A percentile compares a stretch with the other conserved stretches of the same genome.
Conservation (phyloP, 2,888 invertebrate species). For the Bimastos eiseni region DNA sequence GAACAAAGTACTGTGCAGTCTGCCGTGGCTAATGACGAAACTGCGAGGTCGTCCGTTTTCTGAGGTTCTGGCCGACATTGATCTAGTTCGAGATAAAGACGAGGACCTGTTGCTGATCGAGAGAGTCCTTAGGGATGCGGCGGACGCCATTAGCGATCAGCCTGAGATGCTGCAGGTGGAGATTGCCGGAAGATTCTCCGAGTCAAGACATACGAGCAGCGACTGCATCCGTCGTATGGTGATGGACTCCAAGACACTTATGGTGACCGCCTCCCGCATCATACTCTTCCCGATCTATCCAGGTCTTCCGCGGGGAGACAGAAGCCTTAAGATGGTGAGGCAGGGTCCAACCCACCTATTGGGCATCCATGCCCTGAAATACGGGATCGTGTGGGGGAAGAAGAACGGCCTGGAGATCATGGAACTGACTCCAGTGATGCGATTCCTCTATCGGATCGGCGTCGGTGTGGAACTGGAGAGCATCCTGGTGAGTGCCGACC, state of each 20-base stretch:
- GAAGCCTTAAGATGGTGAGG: not conserved
- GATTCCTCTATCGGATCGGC: not conserved
- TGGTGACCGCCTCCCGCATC: not conserved
- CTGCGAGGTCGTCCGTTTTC: not conserved
- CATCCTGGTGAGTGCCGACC: not conserved
- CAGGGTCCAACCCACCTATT: constrained; percentile 29
- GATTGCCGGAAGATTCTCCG: constrained; percentile 25
- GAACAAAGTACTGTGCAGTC: constrained; percentile 25
- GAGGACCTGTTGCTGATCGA: constrained; percentile 23
- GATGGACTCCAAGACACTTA: constrained; percentile 18
- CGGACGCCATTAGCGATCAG: not conserved
- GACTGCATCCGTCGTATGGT: constrained; percentile 27
- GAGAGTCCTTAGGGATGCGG: not conserved
- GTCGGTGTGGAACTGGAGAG: not conserved
- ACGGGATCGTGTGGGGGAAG: constrained; percentile 16
- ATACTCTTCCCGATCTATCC: constrained; percentile 29
- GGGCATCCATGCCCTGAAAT: not conserved
- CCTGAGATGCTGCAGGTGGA: constrained; percentile 29
- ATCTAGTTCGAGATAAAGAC: constrained; percentile 22
- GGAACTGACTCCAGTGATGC: constrained; percentile 19
- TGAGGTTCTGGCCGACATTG: constrained; percentile 22
- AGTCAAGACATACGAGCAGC: not conserved
- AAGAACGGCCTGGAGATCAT: constrained; percentile 10
- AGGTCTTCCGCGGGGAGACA: not conserved
- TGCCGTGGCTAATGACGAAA: constrained; percentile 31